Percentiles rank a stretch among this genome's conserved stretches.
These are phyloP conservation scores for Pteria penguin DNA, from an alignment of 2,888 invertebrate species.

Conservation along the genomic window DNA sequence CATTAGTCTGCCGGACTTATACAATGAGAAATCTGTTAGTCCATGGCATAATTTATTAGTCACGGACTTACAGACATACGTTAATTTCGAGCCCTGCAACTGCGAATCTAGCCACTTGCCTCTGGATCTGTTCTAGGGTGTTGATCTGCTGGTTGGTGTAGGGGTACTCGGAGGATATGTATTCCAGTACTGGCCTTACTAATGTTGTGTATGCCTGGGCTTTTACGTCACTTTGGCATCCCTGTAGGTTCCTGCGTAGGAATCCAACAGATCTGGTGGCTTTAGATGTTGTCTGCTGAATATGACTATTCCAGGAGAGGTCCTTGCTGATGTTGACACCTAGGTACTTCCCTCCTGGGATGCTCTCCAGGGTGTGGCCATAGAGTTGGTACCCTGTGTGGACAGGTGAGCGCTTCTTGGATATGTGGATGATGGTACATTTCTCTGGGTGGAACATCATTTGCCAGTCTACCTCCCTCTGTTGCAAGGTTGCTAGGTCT, in stretches of 20 bases:
- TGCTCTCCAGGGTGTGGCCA: conserved; percentile 10
- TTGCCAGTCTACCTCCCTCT: conserved; percentile 10
- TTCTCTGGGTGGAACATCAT: neutral
- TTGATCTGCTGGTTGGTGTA: neutral
- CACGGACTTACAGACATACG: too few species aligned
- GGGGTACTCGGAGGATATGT: conserved; percentile 1
- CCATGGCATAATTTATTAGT: too few species aligned
- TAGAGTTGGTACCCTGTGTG: conserved; percentile 1
- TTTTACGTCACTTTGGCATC: conserved; percentile 13
- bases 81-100: too few species aligned
- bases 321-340: conserved; percentile 9
- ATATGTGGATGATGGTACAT: neutral
- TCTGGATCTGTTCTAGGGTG: neutral
- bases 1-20: too few species aligned
- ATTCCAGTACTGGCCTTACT: conserved; percentile 16
- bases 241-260: conserved; percentile 12
- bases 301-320: conserved; percentile 2
- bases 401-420: neutral
- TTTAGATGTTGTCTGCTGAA: neutral
- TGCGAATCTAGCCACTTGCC: neutral
- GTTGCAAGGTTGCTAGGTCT: neutral
- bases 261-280: conserved; percentile 16
- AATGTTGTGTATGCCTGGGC: conserved; percentile 11
- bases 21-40: too few species aligned
- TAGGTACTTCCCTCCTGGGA: conserved; percentile 1